Evolutionary conservation across 2,888 invertebrate genomes (phyloP), one percentile per base, ranked within the genome.

Genomic region (Melieria picta): DNA sequence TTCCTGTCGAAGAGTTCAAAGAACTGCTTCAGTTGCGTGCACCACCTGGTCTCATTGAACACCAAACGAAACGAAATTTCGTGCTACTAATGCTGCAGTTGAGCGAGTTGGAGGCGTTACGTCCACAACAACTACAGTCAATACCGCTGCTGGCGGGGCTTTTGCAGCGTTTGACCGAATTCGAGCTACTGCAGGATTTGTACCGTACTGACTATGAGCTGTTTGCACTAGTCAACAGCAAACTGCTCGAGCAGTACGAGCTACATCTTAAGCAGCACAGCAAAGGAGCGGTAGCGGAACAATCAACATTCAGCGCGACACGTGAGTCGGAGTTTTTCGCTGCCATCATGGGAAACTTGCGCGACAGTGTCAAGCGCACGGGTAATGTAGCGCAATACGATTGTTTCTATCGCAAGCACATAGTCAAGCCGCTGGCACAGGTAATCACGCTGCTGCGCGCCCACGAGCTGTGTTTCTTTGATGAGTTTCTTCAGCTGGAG

Each of bases 121-220:
- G 58, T 57, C 9, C 48, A 9, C 58, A 42, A 50, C 30, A 30
- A 2, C 30, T 30, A 30, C n/a, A 13, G n/a, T 7, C 10, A 6
- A 61, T 70, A 5, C 71, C 74, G 7, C 52, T 55, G 1, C 64
- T 78, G 46, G 67, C 80, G 0, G 78, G 79, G 50, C 57, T 85
- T 42, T 69, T 86, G 7, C 78, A 77, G 3, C 61, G 63, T 0
- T 13, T 84, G 6, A 62, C 79, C 0, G 80, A 80, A 65, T 80
- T 80, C 50, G 84, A 83, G 71, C 71, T 82, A 16, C 70, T 85
- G 7, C 86, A 86, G 72, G 83, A 83, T 73, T 76, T 80, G 0
- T 79, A 81, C 66, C 79, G 84, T 13, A 75, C 77, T 7, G 76
- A 84, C 11, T 80, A 80, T 61, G 66, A 76, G 1, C 43, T 81